Base-by-base conservation (phyloP, 2,888 invertebrate genomes). In the Hipparchia semele region DNA sequence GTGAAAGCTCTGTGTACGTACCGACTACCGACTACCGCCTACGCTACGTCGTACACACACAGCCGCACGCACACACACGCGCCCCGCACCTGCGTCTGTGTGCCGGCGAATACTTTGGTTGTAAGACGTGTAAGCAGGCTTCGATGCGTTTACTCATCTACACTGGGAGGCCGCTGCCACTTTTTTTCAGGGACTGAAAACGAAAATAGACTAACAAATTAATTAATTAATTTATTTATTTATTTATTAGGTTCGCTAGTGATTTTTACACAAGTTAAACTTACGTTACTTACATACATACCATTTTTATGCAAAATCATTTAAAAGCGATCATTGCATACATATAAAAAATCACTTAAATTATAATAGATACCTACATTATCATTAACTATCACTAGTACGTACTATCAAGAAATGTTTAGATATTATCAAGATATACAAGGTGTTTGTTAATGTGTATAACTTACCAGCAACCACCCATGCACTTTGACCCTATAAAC, bases 1-100 rank as follows among this genome's bases (percentile, higher is more conserved):
- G 91, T 91, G 93, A 92, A 93, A 94, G 92, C 92, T 92, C 85
- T 86, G 86, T 89, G 84, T 89, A 86, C 83, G 69, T 5, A 39
- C 39, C 39, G 5, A 39, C 39, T 39, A 39, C 39, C 39, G 39
- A 39, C 39, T 75, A 68, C 70, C 74, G 74, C 79, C 77, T 76
- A 76, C 75, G 73, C 73, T 74, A 71, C 72, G 70, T 49, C 71
- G 73, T 74, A 74, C 77, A 73, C 75, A 76, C 75, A 72, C 73
- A 71, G 68, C 54, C 76, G 10, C 8, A 8, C 71, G 72, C 75
- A 74, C 77, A 74, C 75, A 76, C 75, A 72, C 73, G 70, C 65
- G 45, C 75, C 7, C 75, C 45, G 51, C 23, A n/a, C n/a, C 12
- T 65, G 45, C 66, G 12, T 49, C 53, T 13, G 70, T 73, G 75